Conservation (phyloP, 2,888 invertebrate genomes). For the Mellilla xanthometata region DNA sequence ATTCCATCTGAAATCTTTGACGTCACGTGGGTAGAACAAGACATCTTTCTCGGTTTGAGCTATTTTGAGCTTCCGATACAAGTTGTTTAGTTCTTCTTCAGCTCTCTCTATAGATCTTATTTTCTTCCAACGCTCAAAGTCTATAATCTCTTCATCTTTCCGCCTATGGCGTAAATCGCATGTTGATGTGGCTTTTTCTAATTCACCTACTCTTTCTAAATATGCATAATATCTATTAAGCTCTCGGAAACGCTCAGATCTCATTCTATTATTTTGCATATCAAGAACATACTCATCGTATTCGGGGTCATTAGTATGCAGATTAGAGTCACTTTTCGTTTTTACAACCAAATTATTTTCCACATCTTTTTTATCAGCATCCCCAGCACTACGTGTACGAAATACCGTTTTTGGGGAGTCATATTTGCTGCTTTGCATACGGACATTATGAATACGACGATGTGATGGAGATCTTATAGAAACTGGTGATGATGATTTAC, state of each 20-base stretch:
- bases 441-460: constrained; percentile 83
- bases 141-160: constrained; percentile 90
- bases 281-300: constrained; percentile 87
- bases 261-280: constrained; percentile 84
- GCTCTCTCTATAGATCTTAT: constrained; percentile 90
- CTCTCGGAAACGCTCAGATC: constrained; percentile 91
- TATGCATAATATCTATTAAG: constrained; percentile 93
- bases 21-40: constrained; percentile 89
- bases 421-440: constrained; percentile 62
- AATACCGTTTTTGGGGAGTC: constrained; percentile 59
- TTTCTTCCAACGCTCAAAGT: constrained; percentile 94
- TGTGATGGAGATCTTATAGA: constrained; percentile 85
- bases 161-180: constrained; percentile 87
- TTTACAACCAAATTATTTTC: constrained; percentile 38
- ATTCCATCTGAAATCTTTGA: constrained; percentile 89
- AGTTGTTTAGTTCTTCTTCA: constrained; percentile 89
- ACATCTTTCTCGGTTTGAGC: constrained; percentile 93
- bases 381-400: constrained; percentile 86
- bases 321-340: constrained; percentile 65
- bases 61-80: constrained; percentile 89
- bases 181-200: constrained; percentile 89
- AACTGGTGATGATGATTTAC: constrained; percentile 81
- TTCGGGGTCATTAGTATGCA: constrained; percentile 78
- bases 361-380: constrained; percentile 71
- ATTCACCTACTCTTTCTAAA: constrained; percentile 91